A percentile compares a stretch with the other conserved stretches of the same genome.
Conservation (phyloP, 2,113 vertebrate genomes). For the Eidolon helvum region DNA sequence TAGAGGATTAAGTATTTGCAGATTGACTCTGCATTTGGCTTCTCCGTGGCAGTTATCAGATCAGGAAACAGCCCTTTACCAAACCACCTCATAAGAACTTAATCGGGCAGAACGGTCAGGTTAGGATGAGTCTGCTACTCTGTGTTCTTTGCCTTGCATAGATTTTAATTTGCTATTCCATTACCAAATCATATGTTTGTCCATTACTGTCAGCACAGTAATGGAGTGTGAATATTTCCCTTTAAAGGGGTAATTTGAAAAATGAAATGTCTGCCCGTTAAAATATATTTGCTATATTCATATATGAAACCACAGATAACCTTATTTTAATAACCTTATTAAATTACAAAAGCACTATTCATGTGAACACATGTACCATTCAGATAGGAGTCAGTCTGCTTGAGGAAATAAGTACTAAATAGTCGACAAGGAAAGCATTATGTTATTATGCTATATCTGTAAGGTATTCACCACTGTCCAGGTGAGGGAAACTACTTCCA, state of each 20-base stretch:
- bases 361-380: not conserved
- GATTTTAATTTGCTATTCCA: constrained; percentile 83
- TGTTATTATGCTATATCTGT: rapidly evolving
- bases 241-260: constrained; percentile 56
- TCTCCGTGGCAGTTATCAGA: constrained; percentile 97
- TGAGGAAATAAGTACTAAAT: not conserved
- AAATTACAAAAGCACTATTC: not conserved
- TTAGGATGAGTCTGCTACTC: constrained; percentile 58
- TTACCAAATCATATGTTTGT: constrained; percentile 71
- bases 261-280: constrained; percentile 26
- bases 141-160: constrained; percentile 62
- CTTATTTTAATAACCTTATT: constrained; percentile 44
- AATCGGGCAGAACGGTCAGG: constrained; percentile 78
- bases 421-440: not conserved
- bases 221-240: constrained; percentile 65
- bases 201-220: constrained; percentile 74
- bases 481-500: not conserved
- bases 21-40: constrained; percentile 97
- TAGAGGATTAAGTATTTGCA: constrained; percentile 92
- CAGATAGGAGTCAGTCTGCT: not conserved
- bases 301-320: not conserved
- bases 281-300: not conserved
- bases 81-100: constrained; percentile 88
- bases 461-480: not conserved
- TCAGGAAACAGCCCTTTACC: constrained; percentile 90